phyloP scores from a whole-genome alignment of 2,113 vertebrate species.

The Cnemophilus loriae region DNA sequence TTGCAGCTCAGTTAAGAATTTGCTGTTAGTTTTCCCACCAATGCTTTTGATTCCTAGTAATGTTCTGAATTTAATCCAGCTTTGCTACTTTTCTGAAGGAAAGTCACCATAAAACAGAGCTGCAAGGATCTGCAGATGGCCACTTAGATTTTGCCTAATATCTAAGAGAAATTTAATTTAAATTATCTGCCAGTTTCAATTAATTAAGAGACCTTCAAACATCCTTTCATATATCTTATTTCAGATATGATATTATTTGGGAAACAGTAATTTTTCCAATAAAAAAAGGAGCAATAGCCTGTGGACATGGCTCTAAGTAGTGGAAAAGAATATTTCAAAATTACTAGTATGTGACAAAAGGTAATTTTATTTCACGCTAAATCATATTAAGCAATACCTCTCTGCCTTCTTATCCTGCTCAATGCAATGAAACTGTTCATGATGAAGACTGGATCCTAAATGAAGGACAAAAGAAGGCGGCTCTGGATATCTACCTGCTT shows the following conservation, averaged over 20 bases:
- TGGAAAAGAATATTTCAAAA: background rate
- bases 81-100: conserved; percentile 7
- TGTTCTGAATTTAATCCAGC: background rate
- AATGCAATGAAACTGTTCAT: background rate
- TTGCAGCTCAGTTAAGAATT: background rate
- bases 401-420: background rate
- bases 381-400: background rate
- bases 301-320: background rate
- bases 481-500: background rate
- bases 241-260: background rate
- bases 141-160: conserved; percentile 6
- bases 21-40: background rate
- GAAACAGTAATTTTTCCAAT: background rate
- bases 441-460: background rate
- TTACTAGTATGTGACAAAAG: background rate
- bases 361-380: background rate
- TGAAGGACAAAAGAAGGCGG: background rate
- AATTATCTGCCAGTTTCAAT: background rate
- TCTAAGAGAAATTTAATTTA: conserved; percentile 9
- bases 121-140: background rate
- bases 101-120: background rate
- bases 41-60: background rate
- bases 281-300: background rate
- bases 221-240: background rate
- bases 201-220: background rate